Conservation (phyloP, 2,888 invertebrate genomes). For the Hipparchia semele region DNA sequence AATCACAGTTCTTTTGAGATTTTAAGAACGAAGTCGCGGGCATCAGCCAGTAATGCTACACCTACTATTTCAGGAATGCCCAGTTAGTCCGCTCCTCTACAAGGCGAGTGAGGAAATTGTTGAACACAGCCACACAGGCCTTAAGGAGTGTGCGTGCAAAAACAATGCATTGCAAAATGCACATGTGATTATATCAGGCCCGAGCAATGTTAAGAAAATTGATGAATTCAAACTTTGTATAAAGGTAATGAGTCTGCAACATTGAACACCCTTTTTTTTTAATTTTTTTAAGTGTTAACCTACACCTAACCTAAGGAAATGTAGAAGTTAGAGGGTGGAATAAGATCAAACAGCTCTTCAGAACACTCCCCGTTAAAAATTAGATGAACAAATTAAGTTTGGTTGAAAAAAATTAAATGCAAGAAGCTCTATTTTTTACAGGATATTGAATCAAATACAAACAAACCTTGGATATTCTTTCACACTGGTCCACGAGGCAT, state of each 20-base stretch:
- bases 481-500: slow-evolving; percentile 67
- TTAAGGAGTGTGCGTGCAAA: slow-evolving; percentile 47
- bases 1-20: too few species aligned
- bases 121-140: slow-evolving; percentile 42
- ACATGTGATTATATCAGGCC: slow-evolving; percentile 64
- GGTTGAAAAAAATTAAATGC: too few species aligned
- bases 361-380: too few species aligned
- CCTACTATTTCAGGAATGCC: slow-evolving; percentile 51
- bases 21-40: too few species aligned
- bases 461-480: slow-evolving; percentile 62
- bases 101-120: slow-evolving; percentile 56
- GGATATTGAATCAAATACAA: slow-evolving; percentile 53
- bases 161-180: slow-evolving; percentile 49
- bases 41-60: neutral
- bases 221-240: slow-evolving; percentile 50
- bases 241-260: slow-evolving; percentile 38
- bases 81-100: slow-evolving; percentile 62
- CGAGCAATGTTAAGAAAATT: slow-evolving; percentile 50
- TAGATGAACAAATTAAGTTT: too few species aligned
- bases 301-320: too few species aligned
- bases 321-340: too few species aligned
- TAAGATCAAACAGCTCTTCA: too few species aligned
- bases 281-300: too few species aligned
- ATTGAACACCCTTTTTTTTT: too few species aligned
- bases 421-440: slow-evolving; percentile 43